These are phyloP conservation scores for Denticeps clupeoides DNA, from an alignment of 2,797 vertebrate species.

Conservation along the genomic window DNA sequence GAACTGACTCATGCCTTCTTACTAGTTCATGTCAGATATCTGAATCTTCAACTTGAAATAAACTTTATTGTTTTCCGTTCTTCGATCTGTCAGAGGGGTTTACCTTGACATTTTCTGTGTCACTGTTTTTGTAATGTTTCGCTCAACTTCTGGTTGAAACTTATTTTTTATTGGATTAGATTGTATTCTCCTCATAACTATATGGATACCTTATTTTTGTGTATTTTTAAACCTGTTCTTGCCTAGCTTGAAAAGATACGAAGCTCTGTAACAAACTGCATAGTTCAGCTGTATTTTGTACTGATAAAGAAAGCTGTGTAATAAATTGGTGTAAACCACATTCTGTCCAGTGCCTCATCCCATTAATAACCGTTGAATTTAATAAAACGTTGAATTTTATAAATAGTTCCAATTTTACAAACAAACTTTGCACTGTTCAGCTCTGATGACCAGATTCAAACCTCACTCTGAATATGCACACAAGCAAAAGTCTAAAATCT, in stretches of 20 bases:
- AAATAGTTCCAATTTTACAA: conserved; percentile 38
- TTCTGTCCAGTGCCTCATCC: conserved; percentile 32
- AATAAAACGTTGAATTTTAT: conserved; percentile 31
- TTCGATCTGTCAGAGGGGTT: conserved; percentile 57
- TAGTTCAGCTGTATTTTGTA: conserved; percentile 73
- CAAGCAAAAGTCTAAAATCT: too few species aligned
- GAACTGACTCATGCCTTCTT: too few species aligned
- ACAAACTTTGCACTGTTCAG: too few species aligned
- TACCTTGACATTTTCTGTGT: conserved; percentile 58
- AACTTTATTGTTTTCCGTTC: too few species aligned
- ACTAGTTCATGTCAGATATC: too few species aligned
- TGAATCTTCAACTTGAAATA: too few species aligned
- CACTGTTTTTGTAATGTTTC: conserved; percentile 57
- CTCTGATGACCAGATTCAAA: too few species aligned
- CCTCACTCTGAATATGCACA: too few species aligned
- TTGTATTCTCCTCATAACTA: conserved; percentile 58
- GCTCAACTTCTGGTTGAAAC: conserved; percentile 54
- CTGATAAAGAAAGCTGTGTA: conserved; percentile 59
- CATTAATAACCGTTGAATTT: conserved; percentile 23
- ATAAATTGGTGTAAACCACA: conserved; percentile 64
- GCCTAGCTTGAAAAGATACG: conserved; percentile 46
- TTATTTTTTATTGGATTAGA: conserved; percentile 67
- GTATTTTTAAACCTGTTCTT: conserved; percentile 60
- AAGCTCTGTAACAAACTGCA: conserved; percentile 59
- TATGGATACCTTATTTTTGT: conserved; percentile 67